Evolutionary conservation across 2,888 invertebrate species (phyloP).

Genomic region (Lasioglossum marginatum): DNA sequence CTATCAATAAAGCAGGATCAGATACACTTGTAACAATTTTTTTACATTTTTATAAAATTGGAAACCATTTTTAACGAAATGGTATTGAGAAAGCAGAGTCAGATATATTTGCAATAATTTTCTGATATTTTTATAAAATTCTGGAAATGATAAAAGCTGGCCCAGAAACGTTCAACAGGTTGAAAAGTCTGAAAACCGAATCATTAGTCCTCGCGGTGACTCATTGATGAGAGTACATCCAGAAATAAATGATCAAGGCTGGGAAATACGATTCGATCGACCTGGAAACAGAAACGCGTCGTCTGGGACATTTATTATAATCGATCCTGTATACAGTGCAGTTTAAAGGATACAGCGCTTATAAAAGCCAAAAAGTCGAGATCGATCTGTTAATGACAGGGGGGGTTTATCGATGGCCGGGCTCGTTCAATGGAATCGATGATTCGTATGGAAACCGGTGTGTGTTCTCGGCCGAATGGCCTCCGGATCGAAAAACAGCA

Average conservation of each 20-base stretch:
- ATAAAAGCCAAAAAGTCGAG: background rate
- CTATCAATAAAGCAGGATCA: background rate
- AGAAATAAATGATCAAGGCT: background rate
- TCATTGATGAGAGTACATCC: background rate
- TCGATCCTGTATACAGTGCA: background rate
- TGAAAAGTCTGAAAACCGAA: background rate
- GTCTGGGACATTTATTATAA: background rate
- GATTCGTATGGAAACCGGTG: conserved; percentile 10
- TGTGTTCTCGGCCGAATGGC: background rate
- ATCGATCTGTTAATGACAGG: background rate
- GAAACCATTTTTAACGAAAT: too few relatives aligned
- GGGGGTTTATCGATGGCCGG: background rate
- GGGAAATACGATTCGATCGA: background rate
- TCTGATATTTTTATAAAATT: too few relatives aligned
- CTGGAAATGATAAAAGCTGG: background rate
- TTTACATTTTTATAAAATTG: too few relatives aligned
- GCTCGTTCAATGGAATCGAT: background rate
- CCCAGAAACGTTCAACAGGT: background rate
- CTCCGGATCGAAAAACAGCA: conserved; percentile 42
- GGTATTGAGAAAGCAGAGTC: too few relatives aligned
- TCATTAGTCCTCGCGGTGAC: background rate
- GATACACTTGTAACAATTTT: background rate
- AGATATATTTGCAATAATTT: too few relatives aligned
- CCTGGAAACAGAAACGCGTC: background rate
- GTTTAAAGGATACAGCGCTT: background rate